These are phyloP conservation scores for Gonioctena quinquepunctata DNA, from an alignment of 1,140 invertebrate genomes.

Conservation along the genomic window DNA sequence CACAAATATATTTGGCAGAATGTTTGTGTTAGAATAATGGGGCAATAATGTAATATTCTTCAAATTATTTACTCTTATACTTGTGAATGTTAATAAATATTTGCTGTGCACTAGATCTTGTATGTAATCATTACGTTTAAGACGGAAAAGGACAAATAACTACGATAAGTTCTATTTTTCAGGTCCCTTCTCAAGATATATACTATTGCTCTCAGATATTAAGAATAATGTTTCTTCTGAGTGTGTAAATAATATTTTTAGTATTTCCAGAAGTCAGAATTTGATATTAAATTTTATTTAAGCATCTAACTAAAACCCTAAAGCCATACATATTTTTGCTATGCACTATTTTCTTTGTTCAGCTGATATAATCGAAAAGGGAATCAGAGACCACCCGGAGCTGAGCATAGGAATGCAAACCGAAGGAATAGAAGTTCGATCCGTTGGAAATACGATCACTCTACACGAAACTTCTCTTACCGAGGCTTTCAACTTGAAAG, in stretches of 20 bases:
- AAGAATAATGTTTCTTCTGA: neutral
- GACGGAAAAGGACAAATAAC: neutral
- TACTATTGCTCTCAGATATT: too few relatives aligned
- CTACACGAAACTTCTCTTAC: slow-evolving; percentile 96
- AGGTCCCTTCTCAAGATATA: too few relatives aligned
- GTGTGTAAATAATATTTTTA: too few relatives aligned
- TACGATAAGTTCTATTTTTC: too few relatives aligned
- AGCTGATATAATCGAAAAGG: slow-evolving; percentile 95
- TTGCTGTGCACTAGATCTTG: neutral
- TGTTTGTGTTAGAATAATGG: neutral
- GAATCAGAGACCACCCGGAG: slow-evolving; percentile 96
- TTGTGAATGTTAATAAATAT: neutral
- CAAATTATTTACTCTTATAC: slow-evolving; percentile 14
- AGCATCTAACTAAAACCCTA: too few relatives aligned
- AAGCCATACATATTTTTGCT: too few relatives aligned
- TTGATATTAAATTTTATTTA: too few relatives aligned
- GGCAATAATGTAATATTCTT: neutral
- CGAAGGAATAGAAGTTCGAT: slow-evolving; percentile 95
- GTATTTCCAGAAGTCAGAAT: too few relatives aligned
- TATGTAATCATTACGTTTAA: neutral
- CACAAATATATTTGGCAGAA: neutral
- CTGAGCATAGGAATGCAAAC: slow-evolving; percentile 96
- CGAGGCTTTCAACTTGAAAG: slow-evolving; percentile 98
- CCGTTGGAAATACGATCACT: slow-evolving; percentile 95
- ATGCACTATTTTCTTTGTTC: neutral